These are phyloP conservation scores for Anguilla japonica DNA, from an alignment of 2,113 vertebrate species.

Conservation along the genomic window DNA sequence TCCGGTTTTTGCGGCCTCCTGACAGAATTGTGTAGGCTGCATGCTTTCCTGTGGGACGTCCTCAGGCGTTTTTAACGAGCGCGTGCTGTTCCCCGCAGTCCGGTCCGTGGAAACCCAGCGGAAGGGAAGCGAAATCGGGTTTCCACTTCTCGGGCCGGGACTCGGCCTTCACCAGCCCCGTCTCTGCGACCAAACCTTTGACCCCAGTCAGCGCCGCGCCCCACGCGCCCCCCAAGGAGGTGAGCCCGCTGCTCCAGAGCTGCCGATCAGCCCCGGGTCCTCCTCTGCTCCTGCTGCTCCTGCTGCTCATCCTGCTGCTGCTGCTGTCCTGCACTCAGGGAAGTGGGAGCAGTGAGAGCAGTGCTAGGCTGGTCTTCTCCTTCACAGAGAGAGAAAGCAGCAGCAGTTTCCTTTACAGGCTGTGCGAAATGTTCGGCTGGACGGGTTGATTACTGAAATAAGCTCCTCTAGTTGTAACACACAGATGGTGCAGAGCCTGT, in stretches of 20 bases:
- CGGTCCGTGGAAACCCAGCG: slow-evolving; percentile 90
- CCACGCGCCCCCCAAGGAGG: slow-evolving; percentile 92
- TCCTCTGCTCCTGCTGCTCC: not conserved
- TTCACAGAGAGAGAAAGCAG: too few relatives aligned
- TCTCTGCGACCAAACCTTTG: slow-evolving; percentile 92
- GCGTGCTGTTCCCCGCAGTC: slow-evolving; percentile 65
- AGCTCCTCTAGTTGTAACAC: not conserved
- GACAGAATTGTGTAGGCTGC: not conserved
- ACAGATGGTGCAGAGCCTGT: not conserved
- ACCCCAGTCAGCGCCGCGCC: slow-evolving; percentile 79
- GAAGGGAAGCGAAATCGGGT: slow-evolving; percentile 88
- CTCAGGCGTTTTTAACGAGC: not conserved
- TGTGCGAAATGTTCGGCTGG: too few relatives aligned
- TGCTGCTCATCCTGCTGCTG: not conserved
- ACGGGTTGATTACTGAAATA: not conserved
- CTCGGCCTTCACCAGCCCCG: slow-evolving; percentile 93
- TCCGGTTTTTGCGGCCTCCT: not conserved
- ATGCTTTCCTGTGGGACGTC: not conserved
- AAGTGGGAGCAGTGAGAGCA: not conserved
- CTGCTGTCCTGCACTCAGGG: not conserved
- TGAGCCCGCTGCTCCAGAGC: slow-evolving; percentile 52
- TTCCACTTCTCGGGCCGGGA: slow-evolving; percentile 89
- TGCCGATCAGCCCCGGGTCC: not conserved
- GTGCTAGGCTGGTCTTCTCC: not conserved
- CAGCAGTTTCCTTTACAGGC: too few relatives aligned